A percentile compares a stretch with the other conserved stretches of the same genome.
phyloP scores from a whole-genome alignment of 2,113 vertebrate genomes.

The Xiphophorus hellerii region DNA sequence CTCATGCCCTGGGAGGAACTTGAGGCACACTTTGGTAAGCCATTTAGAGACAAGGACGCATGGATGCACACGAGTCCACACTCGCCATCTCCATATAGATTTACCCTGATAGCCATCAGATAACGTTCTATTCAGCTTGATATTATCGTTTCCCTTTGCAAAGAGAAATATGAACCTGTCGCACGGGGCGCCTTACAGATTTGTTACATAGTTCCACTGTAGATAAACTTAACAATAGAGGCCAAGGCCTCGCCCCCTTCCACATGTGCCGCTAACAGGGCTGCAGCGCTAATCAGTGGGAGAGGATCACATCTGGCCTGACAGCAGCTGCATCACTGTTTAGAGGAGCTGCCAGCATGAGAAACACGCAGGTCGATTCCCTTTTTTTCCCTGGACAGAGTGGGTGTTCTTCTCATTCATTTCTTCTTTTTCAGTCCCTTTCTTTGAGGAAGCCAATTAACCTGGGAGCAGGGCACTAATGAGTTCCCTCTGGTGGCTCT shows the following conservation, averaged over 20 bases:
- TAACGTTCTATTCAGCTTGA: slow-evolving; percentile 72
- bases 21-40: slow-evolving; percentile 32
- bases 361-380: slow-evolving; percentile 82
- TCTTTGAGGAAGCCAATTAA: slow-evolving; percentile 83
- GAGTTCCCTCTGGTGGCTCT: slow-evolving; percentile 85
- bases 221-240: slow-evolving; percentile 76
- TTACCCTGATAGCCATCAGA: slow-evolving; percentile 65
- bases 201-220: slow-evolving; percentile 71
- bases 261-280: slow-evolving; percentile 58
- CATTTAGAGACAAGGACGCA: slow-evolving; percentile 24
- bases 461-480: slow-evolving; percentile 84
- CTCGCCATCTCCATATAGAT: slow-evolving; percentile 52
- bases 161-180: slow-evolving; percentile 75
- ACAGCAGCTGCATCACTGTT: slow-evolving; percentile 78
- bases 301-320: slow-evolving; percentile 75
- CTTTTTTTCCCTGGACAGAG: slow-evolving; percentile 74
- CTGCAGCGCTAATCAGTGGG: slow-evolving; percentile 66
- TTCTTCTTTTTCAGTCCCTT: slow-evolving; percentile 72
- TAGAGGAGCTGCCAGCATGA: slow-evolving; percentile 76
- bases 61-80: slow-evolving; percentile 4
- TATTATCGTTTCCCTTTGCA: slow-evolving; percentile 72
- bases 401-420: slow-evolving; percentile 76
- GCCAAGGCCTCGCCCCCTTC: slow-evolving; percentile 67
- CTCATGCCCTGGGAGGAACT: slow-evolving; percentile 29
- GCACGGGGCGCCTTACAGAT: slow-evolving; percentile 64